A percentile compares a stretch with the other conserved stretches of the same genome.
phyloP scores from a whole-genome alignment of 2,888 invertebrate genomes.

The Pherbina coryleti region DNA sequence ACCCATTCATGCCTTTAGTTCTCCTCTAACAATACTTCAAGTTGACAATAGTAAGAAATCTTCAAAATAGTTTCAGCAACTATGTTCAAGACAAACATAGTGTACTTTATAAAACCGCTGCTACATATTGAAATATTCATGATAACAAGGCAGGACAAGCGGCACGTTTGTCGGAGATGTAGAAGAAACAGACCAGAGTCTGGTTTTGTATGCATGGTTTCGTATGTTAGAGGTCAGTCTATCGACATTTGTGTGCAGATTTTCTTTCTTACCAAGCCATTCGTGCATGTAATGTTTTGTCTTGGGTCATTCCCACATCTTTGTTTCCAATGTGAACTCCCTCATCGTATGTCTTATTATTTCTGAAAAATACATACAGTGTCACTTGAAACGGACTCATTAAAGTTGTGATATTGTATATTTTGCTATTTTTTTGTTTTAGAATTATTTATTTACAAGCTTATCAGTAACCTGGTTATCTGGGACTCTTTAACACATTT shows the following conservation, averaged over 20 bases:
- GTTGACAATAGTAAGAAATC: not conserved
- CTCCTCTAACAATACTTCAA: not conserved
- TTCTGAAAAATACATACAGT: no score
- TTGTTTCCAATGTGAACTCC: not conserved
- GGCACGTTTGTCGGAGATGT: no score
- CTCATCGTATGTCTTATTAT: no score
- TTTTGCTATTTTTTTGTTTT: no score
- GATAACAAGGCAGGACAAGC: not conserved
- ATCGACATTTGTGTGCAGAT: not conserved
- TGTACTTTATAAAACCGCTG: not conserved
- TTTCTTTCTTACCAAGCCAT: not conserved
- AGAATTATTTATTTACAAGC: no score
- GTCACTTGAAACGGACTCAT: no score
- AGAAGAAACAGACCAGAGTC: not conserved
- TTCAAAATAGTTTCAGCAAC: conserved; percentile 1
- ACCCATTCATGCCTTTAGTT: not conserved
- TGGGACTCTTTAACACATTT: no score
- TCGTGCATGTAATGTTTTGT: not conserved
- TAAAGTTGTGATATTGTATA: no score
- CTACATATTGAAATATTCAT: not conserved
- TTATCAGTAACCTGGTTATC: no score
- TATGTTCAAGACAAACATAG: conserved; percentile 4
- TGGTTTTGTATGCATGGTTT: not conserved
- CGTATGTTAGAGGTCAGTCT: not conserved
- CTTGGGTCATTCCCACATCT: not conserved